Conservation (phyloP, 2,113 vertebrate species). For the Emberiza fucata region DNA sequence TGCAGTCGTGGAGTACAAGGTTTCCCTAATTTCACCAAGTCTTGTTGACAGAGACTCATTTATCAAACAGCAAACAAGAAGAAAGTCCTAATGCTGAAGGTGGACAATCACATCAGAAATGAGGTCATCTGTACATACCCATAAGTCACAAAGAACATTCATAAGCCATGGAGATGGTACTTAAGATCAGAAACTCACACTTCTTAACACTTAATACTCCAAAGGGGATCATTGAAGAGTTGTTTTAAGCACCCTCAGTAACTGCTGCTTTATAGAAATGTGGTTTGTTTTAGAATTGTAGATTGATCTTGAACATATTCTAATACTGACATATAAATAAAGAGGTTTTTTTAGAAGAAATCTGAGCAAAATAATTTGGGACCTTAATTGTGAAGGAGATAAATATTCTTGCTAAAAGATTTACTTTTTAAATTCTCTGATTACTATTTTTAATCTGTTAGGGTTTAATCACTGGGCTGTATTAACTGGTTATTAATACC, state of each 20-base stretch:
- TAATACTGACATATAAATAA: background rate
- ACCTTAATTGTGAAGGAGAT: background rate
- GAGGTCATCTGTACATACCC: background rate
- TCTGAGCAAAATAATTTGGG: background rate
- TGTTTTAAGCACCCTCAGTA: background rate
- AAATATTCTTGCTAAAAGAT: background rate
- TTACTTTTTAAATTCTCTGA: background rate
- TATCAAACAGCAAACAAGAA: background rate
- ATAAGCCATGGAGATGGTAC: rapidly evolving
- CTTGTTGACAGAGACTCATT: background rate
- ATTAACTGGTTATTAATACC: background rate
- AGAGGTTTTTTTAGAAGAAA: background rate
- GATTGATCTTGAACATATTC: background rate
- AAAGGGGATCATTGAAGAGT: background rate
- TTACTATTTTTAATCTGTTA: background rate
- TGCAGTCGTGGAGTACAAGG: rapidly evolving
- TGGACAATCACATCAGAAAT: background rate
- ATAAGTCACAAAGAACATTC: background rate
- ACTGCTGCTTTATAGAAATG: background rate
- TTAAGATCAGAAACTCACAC: background rate
- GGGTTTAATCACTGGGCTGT: background rate
- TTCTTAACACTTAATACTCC: rapidly evolving
- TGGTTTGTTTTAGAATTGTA: background rate
- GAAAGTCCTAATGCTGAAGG: background rate
- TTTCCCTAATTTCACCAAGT: background rate